Evolutionary conservation across 2,888 invertebrate genomes (phyloP).

Genomic region (Acrobasis consociella): DNA sequence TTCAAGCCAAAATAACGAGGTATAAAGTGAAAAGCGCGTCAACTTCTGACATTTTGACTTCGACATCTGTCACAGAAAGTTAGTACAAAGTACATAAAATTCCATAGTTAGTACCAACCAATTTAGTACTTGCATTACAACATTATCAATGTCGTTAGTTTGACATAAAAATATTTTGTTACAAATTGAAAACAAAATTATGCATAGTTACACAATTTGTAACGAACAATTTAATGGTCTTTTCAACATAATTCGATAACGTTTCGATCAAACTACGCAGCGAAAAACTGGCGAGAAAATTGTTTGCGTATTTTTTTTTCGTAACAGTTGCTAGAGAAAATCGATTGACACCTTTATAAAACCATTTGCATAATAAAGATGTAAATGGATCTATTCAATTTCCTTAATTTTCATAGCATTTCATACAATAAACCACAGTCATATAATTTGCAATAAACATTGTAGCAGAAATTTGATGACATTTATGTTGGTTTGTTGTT

Average conservation of each 20-base stretch:
- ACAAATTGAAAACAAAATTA: neutral
- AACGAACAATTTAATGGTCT: conserved; percentile 44
- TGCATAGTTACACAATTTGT: conserved; percentile 25
- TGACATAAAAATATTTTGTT: conserved; percentile 26
- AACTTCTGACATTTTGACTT: too few relatives aligned
- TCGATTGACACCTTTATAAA: conserved; percentile 26
- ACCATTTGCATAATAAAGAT: conserved; percentile 8
- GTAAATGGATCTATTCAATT: neutral
- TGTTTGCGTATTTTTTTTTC: conserved; percentile 37
- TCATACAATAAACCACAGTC: neutral
- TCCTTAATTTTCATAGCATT: neutral
- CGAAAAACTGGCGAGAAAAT: conserved; percentile 45
- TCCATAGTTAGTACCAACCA: too few relatives aligned
- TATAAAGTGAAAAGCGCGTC: too few relatives aligned
- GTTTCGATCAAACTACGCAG: conserved; percentile 39
- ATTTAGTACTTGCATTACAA: too few relatives aligned
- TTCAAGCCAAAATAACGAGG: too few relatives aligned
- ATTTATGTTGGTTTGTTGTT: too few relatives aligned
- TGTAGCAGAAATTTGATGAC: too few relatives aligned
- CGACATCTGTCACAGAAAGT: too few relatives aligned
- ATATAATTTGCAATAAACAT: neutral
- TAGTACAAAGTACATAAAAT: too few relatives aligned
- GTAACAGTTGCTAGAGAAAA: conserved; percentile 36
- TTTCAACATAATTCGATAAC: conserved; percentile 42
- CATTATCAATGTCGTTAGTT: conserved; percentile 9